These are phyloP conservation scores for Sphaeridia pumilis DNA, from an alignment of 2,888 invertebrate genomes.

Conservation along the genomic window DNA sequence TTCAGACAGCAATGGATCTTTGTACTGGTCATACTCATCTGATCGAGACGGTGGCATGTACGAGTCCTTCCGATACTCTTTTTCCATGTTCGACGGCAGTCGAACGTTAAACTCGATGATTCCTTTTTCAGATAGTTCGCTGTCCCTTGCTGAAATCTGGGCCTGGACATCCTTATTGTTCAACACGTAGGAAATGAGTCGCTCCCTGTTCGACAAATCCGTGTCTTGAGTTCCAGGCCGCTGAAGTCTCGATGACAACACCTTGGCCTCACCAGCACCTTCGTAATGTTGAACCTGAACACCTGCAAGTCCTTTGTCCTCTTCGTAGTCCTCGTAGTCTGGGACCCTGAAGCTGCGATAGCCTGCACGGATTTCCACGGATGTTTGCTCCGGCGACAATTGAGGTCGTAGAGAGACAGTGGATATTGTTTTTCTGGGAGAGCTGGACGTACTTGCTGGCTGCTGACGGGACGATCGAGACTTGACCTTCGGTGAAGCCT, in stretches of 20 bases:
- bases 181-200: slow-evolving; percentile 14
- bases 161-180: slow-evolving; percentile 24
- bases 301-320: too few relatives aligned
- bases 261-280: slow-evolving; percentile 1
- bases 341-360: slow-evolving; percentile 8
- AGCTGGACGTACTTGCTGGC: too few relatives aligned
- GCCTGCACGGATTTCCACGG: slow-evolving; percentile 10
- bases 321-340: slow-evolving; percentile 9
- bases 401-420: background rate
- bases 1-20: slow-evolving; percentile 23
- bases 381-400: slow-evolving; percentile 5
- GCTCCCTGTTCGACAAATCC: slow-evolving; percentile 15
- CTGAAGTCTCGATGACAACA: slow-evolving; percentile 2
- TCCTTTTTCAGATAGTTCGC: slow-evolving; percentile 31
- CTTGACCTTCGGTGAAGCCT: background rate
- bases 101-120: slow-evolving; percentile 31
- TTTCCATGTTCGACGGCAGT: slow-evolving; percentile 19
- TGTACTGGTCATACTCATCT: slow-evolving; percentile 14
- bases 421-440: background rate
- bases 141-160: slow-evolving; percentile 29
- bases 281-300: slow-evolving; percentile 6
- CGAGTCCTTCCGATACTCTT: background rate
- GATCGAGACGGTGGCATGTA: background rate
- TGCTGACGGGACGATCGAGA: too few relatives aligned
- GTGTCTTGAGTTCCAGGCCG: slow-evolving; percentile 16